phyloP scores from a whole-genome alignment of 2,113 vertebrate species.

The Hyaena hyaena region DNA sequence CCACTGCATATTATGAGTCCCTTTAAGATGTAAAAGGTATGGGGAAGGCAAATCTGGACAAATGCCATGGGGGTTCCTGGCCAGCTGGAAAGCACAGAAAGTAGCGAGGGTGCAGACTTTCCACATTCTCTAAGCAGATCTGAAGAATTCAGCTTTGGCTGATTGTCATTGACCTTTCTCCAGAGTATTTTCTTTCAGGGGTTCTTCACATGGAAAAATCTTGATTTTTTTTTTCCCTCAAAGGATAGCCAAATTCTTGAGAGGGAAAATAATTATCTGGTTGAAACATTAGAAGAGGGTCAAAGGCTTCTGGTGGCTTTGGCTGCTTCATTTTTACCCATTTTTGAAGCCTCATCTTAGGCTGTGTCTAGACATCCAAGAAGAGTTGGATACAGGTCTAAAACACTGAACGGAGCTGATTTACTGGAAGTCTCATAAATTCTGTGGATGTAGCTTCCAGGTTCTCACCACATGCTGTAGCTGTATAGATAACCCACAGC shows the following conservation, averaged over 20 bases:
- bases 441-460: conserved; percentile 63
- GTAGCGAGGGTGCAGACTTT: conserved; percentile 42
- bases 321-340: conserved; percentile 66
- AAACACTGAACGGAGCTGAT: conserved; percentile 64
- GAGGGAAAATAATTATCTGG: conserved; percentile 82
- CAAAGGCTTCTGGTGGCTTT: conserved; percentile 81
- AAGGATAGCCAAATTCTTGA: conserved; percentile 81
- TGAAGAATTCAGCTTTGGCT: conserved; percentile 74
- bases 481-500: conserved; percentile 72
- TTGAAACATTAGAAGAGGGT: conserved; percentile 82
- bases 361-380: conserved; percentile 76
- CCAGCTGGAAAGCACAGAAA: conserved; percentile 13
- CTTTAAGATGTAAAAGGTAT: conserved; percentile 10
- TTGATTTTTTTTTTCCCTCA: conserved; percentile 49
- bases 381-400: conserved; percentile 72
- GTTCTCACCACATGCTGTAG: conserved; percentile 63
- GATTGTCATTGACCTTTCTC: conserved; percentile 73
- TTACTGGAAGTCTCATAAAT: conserved; percentile 78
- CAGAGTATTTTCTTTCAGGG: conserved; percentile 80
- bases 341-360: conserved; percentile 71
- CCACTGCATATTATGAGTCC: not conserved
- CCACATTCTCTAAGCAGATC: conserved; percentile 68
- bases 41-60: not conserved
- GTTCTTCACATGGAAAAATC: conserved; percentile 81
- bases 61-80: not conserved